Evolutionary conservation across 2,113 vertebrate genomes (phyloP), one percentile per base, ranked within the genome.

Genomic region (Paramisgurnus dabryanus): DNA sequence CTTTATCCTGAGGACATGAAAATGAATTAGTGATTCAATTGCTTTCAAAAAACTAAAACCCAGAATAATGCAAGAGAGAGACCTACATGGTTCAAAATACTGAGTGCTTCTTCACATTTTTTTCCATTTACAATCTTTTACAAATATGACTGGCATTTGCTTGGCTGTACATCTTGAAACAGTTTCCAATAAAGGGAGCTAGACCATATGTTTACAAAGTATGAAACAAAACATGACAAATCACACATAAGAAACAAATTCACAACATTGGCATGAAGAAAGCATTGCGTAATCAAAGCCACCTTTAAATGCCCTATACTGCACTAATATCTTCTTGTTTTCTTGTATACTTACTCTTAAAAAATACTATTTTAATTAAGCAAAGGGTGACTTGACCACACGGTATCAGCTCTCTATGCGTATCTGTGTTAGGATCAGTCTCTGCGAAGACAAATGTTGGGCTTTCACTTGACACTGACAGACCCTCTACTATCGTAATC

Each of bases 401-500:
- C 40, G 45, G 63, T 18, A 74, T 18, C 57, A 61, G 40, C 50
- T 81, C 55, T 80, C 68, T 55, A 17, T 53, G n/a, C 43, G 34
- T 41, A n/a, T 39, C 15, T 67, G 40, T 43, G 73, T 72, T n/a
- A 73, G 22, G 55, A 72, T 66, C 50, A 74, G 7, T 3, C 8
- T 61, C 53, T 66, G 27, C 13, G 53, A 70, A 22, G 61, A 74
- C 27, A 57, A 50, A 71, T 71, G n/a, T 7, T 34, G 70, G 0
- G 7, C 15, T 58, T 81, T 81, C 57, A 74, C 75, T 77, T 74
- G 57, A 34, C 63, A 39, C 18, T 55, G 65, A 45, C 0, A 41
- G 66, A 57, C 49, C 50, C 65, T 75, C 55, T 34, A 47, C 61
- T 60, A 58, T 67, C 60, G 50, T 60, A 80, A 80, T 80, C 70